phyloP scores from a whole-genome alignment of 2,888 invertebrate species.

The Oscheius sp. region DNA sequence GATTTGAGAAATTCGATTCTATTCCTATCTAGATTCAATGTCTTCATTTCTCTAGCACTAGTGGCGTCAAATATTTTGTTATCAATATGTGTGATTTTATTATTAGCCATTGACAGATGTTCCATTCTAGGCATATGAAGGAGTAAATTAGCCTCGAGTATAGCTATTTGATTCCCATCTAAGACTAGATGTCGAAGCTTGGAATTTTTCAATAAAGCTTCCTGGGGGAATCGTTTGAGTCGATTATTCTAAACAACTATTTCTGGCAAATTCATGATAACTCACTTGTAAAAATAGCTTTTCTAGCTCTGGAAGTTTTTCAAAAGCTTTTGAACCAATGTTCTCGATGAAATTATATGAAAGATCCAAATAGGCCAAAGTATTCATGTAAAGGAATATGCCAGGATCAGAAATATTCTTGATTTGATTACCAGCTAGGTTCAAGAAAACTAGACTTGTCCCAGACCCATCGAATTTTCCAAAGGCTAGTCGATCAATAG shows the following conservation, averaged over 20 bases:
- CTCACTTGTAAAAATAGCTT: slow-evolving; percentile 77
- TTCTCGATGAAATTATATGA: slow-evolving; percentile 82
- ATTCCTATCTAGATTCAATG: slow-evolving; percentile 61
- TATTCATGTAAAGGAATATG: slow-evolving; percentile 82
- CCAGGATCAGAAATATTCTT: slow-evolving; percentile 71
- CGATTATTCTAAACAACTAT: slow-evolving; percentile 76
- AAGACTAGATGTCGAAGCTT: slow-evolving; percentile 86
- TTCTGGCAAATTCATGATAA: not conserved
- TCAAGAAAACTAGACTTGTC: slow-evolving; percentile 54
- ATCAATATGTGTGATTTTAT: slow-evolving; percentile 60
- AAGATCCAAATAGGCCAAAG: slow-evolving; percentile 83
- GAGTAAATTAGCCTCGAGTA: slow-evolving; percentile 76
- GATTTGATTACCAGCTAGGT: slow-evolving; percentile 61
- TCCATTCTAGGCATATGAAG: slow-evolving; percentile 75
- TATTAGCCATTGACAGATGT: slow-evolving; percentile 68
- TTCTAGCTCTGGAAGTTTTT: slow-evolving; percentile 80
- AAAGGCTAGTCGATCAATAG: slow-evolving; percentile 48
- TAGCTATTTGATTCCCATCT: slow-evolving; percentile 87
- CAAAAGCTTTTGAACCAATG: slow-evolving; percentile 81
- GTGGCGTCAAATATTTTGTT: slow-evolving; percentile 57
- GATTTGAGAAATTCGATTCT: slow-evolving; percentile 50
- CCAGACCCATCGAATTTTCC: slow-evolving; percentile 45
- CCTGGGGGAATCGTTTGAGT: slow-evolving; percentile 82
- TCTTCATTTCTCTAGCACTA: slow-evolving; percentile 49
- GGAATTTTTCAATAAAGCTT: slow-evolving; percentile 80